phyloP scores from a whole-genome alignment of 2,113 vertebrate species.

The Bostrychus sinensis region DNA sequence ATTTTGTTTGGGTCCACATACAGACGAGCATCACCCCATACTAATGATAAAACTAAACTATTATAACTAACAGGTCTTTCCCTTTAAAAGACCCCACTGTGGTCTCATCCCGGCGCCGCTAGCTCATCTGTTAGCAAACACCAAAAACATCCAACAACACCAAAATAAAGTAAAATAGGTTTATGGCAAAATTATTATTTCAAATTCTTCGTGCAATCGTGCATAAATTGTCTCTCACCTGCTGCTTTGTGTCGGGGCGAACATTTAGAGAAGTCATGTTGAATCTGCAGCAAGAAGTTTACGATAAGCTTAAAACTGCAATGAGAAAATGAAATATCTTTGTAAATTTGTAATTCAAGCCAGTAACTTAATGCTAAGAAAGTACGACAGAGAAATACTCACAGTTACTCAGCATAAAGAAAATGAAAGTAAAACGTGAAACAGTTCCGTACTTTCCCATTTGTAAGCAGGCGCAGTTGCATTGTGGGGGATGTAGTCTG shows the following conservation, averaged over 20 bases:
- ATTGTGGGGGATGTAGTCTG: slow-evolving; percentile 65
- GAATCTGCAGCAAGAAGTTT: neutral
- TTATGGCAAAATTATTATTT: no score
- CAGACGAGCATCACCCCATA: no score
- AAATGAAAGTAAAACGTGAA: slow-evolving; percentile 75
- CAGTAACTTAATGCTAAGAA: slow-evolving; percentile 20
- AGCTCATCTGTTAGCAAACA: neutral
- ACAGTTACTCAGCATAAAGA: slow-evolving; percentile 74
- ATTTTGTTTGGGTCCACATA: neutral
- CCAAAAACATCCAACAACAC: neutral
- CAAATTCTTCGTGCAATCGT: neutral
- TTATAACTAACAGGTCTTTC: neutral
- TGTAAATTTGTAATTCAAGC: neutral
- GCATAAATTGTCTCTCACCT: slow-evolving; percentile 11
- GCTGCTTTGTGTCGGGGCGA: slow-evolving; percentile 71
- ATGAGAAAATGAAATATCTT: neutral
- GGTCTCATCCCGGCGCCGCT: neutral
- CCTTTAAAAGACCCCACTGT: slow-evolving; percentile 1
- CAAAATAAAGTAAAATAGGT: neutral
- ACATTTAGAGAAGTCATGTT: slow-evolving; percentile 74
- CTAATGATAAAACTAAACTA: no score
- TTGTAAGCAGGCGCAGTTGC: slow-evolving; percentile 1
- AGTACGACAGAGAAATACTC: slow-evolving; percentile 18
- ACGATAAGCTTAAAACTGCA: neutral
- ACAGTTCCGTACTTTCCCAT: slow-evolving; percentile 58